A percentile compares a stretch with the other conserved stretches of the same genome.
Conservation (phyloP, 2,113 vertebrate genomes). For the Myocastor coypus region DNA sequence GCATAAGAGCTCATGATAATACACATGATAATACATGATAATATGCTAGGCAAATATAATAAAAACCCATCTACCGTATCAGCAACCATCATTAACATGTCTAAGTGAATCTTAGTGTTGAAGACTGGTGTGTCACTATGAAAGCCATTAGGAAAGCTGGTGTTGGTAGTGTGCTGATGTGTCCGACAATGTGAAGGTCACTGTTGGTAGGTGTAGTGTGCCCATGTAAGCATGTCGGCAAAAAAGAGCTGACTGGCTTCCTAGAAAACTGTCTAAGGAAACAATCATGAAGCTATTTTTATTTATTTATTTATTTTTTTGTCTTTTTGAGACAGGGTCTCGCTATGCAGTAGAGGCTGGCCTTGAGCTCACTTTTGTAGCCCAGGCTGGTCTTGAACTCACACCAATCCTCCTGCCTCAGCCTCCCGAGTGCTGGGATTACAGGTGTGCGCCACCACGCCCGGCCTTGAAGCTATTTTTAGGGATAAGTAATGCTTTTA, state of each 20-base stretch:
- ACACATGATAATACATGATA: too few relatives aligned
- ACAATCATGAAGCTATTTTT: background rate
- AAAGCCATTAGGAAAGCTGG: background rate
- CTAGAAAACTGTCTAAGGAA: background rate
- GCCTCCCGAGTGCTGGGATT: too few relatives aligned
- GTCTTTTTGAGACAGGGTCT: too few relatives aligned
- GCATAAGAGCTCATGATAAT: background rate
- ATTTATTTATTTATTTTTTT: too few relatives aligned
- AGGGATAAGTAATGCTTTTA: background rate
- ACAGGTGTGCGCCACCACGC: too few relatives aligned
- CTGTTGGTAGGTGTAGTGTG: background rate
- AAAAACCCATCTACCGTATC: background rate
- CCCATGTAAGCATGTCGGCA: background rate
- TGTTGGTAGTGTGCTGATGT: background rate
- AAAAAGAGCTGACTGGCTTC: background rate
- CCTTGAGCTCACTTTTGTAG: too few relatives aligned
- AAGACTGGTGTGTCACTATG: background rate
- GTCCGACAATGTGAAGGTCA: background rate
- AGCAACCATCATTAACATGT: background rate
- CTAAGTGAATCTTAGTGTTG: background rate
- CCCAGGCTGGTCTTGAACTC: too few relatives aligned
- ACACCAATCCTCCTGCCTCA: too few relatives aligned
- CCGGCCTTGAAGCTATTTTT: background rate
- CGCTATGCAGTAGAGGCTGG: too few relatives aligned
- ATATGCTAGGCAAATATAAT: background rate